These are phyloP conservation scores for Gallinago media DNA, from an alignment of 2,113 vertebrate species.

Conservation along the genomic window DNA sequence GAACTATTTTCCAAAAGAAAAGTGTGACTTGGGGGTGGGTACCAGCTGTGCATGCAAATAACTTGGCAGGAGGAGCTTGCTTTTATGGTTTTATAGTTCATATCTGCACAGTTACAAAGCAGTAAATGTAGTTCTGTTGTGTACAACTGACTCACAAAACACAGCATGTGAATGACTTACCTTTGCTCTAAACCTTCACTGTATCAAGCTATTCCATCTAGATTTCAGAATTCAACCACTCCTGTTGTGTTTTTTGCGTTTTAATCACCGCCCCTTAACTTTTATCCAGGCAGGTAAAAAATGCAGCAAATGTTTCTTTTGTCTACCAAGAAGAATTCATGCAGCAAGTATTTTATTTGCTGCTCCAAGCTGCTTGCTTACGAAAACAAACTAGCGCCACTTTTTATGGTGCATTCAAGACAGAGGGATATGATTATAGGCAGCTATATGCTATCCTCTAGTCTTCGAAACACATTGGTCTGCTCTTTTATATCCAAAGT, in stretches of 20 bases:
- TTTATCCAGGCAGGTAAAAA: not conserved
- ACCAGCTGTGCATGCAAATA: not conserved
- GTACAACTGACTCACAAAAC: not conserved
- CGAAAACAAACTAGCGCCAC: not conserved
- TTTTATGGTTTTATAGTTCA: not conserved
- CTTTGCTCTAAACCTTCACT: not conserved
- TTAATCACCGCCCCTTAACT: not conserved
- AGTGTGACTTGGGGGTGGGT: not conserved
- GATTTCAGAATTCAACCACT: not conserved
- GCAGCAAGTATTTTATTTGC: not conserved
- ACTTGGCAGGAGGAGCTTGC: not conserved
- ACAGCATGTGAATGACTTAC: not conserved
- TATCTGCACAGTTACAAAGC: not conserved
- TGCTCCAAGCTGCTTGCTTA: not conserved
- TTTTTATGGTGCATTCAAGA: not conserved
- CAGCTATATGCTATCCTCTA: not conserved
- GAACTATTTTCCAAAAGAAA: not conserved
- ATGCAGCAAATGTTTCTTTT: not conserved
- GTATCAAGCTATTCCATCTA: not conserved
- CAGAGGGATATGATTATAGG: not conserved
- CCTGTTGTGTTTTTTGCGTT: not conserved
- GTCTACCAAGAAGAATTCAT: not conserved
- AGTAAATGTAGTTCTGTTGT: not conserved
- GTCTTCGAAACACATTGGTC: not conserved
- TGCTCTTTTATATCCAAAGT: not conserved